Percentiles rank a stretch among this genome's conserved stretches.
Conservation (phyloP, 2,113 vertebrate species). For the Nibea albiflora region DNA sequence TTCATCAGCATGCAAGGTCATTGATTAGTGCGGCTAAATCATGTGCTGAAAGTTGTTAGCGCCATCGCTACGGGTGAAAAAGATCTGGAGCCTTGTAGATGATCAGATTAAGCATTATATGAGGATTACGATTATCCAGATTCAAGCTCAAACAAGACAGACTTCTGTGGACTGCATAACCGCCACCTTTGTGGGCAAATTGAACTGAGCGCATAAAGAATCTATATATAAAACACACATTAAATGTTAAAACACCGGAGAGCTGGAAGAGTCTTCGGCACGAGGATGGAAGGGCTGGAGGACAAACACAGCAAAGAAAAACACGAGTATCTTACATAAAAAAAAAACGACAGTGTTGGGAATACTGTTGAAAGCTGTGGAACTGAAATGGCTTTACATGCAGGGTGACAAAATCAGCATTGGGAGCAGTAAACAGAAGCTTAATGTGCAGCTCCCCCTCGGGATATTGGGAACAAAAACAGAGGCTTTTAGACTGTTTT, state of each 20-base stretch:
- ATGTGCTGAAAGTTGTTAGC: too few relatives aligned
- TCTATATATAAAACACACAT: conserved; percentile 53
- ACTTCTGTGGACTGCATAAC: conserved; percentile 21
- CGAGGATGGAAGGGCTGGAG: conserved; percentile 3
- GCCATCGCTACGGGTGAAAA: too few relatives aligned
- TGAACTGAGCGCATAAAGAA: conserved; percentile 8
- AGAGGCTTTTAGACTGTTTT: conserved; percentile 33
- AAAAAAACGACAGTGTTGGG: conserved; percentile 1
- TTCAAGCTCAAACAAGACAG: not conserved
- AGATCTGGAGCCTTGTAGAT: too few relatives aligned
- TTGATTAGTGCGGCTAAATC: too few relatives aligned
- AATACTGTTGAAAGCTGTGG: conserved; percentile 21
- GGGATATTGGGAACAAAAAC: conserved; percentile 8
- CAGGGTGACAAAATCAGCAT: conserved; percentile 23
- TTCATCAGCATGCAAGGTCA: too few relatives aligned
- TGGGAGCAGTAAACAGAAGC: conserved; percentile 31
- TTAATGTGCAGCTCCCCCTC: conserved; percentile 35
- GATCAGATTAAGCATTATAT: too few relatives aligned
- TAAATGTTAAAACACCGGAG: conserved; percentile 50
- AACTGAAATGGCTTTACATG: conserved; percentile 9
- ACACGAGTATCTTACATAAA: not conserved
- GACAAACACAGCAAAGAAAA: conserved; percentile 33
- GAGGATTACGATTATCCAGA: not conserved
- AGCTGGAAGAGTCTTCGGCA: conserved; percentile 4
- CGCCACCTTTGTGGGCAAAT: not conserved